Conservation (phyloP, 2,888 invertebrate genomes). For the Oscheius onirici region DNA sequence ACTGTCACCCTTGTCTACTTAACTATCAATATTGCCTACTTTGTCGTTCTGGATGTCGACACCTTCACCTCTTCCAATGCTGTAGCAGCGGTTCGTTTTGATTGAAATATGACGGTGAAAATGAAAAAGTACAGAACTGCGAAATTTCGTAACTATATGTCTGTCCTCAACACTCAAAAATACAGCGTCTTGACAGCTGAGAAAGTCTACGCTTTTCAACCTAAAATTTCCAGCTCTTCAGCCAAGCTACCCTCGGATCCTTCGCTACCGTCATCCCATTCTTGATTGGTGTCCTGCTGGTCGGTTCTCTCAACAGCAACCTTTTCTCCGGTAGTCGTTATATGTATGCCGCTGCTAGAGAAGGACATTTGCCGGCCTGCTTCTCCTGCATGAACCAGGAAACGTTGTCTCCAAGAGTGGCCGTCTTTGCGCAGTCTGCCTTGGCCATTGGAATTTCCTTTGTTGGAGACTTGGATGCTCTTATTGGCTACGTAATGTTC, state of each 20-base stretch:
- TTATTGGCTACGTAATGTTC: constrained; percentile 70
- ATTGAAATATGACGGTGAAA: background rate
- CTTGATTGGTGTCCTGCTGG: constrained; percentile 68
- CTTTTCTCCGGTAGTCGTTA: constrained; percentile 68
- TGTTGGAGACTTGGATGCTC: constrained; percentile 67
- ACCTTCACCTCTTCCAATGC: constrained; percentile 69
- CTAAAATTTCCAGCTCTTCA: constrained; percentile 68
- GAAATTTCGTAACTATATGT: too few relatives aligned
- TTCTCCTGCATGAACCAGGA: constrained; percentile 66
- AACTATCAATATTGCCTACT: constrained; percentile 69
- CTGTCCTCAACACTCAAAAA: too few relatives aligned
- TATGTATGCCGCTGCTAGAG: constrained; percentile 70
- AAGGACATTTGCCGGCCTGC: constrained; percentile 69
- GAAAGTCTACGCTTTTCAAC: too few relatives aligned
- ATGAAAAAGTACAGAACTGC: too few relatives aligned
- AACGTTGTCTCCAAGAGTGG: constrained; percentile 67
- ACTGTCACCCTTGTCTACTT: constrained; percentile 65
- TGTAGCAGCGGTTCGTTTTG: constrained; percentile 65
- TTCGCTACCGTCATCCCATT: constrained; percentile 69
- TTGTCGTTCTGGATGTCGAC: constrained; percentile 70
- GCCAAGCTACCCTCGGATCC: constrained; percentile 65
- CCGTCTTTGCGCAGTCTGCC: constrained; percentile 63
- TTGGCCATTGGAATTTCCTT: constrained; percentile 68
- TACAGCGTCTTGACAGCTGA: too few relatives aligned
- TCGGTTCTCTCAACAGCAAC: constrained; percentile 70